These are phyloP conservation scores for Sitobion miscanthi DNA, from an alignment of 1,140 invertebrate genomes.

Conservation along the genomic window DNA sequence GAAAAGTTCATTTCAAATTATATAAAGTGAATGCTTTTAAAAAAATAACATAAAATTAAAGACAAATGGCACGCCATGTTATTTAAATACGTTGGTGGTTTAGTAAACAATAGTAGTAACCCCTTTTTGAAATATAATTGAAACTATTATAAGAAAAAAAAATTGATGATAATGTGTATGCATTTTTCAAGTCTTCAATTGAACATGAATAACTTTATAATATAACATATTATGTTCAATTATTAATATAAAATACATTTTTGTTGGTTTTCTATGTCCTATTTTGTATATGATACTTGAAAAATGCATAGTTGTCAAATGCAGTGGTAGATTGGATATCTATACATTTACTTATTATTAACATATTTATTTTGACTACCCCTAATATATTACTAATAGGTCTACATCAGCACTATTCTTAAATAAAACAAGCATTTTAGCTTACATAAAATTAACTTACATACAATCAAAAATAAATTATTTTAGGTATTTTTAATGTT, in stretches of 20 bases:
- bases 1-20: slow-evolving; percentile 45
- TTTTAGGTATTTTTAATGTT: slow-evolving; percentile 46
- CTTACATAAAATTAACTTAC: slow-evolving; percentile 32
- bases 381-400: slow-evolving; percentile 49
- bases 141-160: not conserved
- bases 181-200: slow-evolving; percentile 40
- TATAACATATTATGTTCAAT: not conserved
- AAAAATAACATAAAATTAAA: slow-evolving; percentile 30
- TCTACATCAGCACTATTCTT: slow-evolving; percentile 46
- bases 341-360: slow-evolving; percentile 5
- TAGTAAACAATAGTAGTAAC: slow-evolving; percentile 20
- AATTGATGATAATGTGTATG: not conserved
- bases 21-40: not conserved
- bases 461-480: slow-evolving; percentile 55
- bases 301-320: slow-evolving; percentile 49
- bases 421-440: slow-evolving; percentile 24
- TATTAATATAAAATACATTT: not conserved
- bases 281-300: not conserved
- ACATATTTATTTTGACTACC: slow-evolving; percentile 50
- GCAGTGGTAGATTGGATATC: not conserved
- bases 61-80: slow-evolving; percentile 38
- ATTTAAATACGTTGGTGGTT: slow-evolving; percentile 26
- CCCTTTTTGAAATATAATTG: not conserved
- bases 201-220: not conserved
- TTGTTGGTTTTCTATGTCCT: not conserved